Evolutionary conservation across 2,113 vertebrate genomes (phyloP).

Genomic region (Sigmodon hispidus): DNA sequence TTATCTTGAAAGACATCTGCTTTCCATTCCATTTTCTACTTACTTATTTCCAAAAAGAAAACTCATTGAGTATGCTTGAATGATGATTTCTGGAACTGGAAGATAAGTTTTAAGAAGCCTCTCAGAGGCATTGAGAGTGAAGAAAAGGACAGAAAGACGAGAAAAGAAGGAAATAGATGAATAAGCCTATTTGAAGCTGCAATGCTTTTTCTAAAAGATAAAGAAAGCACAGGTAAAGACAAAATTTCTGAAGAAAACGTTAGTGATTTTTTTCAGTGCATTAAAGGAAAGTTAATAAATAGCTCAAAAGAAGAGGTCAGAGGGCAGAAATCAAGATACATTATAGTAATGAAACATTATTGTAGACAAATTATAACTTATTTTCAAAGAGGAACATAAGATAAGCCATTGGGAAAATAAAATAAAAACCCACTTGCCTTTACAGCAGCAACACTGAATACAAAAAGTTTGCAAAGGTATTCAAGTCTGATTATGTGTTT

Average conservation of each 20-base stretch:
- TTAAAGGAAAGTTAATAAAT: background rate
- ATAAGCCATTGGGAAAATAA: background rate
- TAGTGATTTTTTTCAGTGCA: background rate
- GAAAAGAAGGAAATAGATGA: background rate
- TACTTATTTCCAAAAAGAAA: slow-evolving; percentile 27
- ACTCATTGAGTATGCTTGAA: slow-evolving; percentile 21
- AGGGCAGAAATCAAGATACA: background rate
- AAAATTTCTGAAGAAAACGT: background rate
- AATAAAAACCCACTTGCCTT: background rate
- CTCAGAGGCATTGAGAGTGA: background rate
- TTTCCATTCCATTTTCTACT: slow-evolving; percentile 38
- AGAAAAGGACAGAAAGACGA: background rate
- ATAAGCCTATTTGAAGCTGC: background rate
- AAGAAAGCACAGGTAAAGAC: background rate
- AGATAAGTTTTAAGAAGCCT: slow-evolving; percentile 36
- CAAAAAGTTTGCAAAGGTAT: background rate
- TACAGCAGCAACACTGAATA: background rate
- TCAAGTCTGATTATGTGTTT: background rate
- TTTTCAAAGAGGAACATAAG: background rate
- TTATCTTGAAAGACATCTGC: slow-evolving; percentile 26
- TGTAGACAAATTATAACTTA: background rate
- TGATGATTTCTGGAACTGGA: slow-evolving; percentile 2
- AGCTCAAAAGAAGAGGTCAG: background rate
- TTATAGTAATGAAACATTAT: background rate
- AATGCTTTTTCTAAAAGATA: background rate